phyloP scores from a whole-genome alignment of 2,888 invertebrate species.

The Drosophila tanythrix region DNA sequence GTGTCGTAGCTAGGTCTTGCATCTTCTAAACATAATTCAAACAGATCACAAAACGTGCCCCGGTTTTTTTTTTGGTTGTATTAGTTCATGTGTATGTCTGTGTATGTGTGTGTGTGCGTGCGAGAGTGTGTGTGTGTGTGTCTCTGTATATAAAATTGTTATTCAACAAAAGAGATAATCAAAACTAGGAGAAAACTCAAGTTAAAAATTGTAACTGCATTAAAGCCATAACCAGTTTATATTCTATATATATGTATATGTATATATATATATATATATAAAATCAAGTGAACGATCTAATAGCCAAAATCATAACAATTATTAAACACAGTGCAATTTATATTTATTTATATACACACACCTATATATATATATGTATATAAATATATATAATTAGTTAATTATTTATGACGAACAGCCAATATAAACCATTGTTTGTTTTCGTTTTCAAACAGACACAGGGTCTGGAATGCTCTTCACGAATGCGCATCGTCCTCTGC shows the following conservation, averaged over 20 bases:
- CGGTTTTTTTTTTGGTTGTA: slow-evolving; percentile 5
- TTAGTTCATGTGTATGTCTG: slow-evolving; percentile 6
- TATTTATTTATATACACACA: slow-evolving; percentile 13
- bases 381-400: not conserved
- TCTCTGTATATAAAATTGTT: slow-evolving; percentile 38
- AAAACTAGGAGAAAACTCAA: slow-evolving; percentile 33
- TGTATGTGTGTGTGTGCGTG: not conserved
- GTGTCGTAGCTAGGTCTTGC: slow-evolving; percentile 41
- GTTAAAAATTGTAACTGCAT: slow-evolving; percentile 32
- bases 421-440: too few species aligned
- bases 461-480: too few species aligned
- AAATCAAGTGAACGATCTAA: slow-evolving; percentile 6
- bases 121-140: not conserved
- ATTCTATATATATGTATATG: slow-evolving; percentile 3
- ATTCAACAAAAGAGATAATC: slow-evolving; percentile 7
- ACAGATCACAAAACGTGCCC: slow-evolving; percentile 43
- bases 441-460: too few species aligned
- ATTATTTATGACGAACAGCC: too few species aligned
- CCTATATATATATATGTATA: slow-evolving; percentile 5
- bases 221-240: slow-evolving; percentile 34
- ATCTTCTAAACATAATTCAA: slow-evolving; percentile 33
- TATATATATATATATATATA: slow-evolving; percentile 4
- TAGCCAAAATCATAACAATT: slow-evolving; percentile 35
- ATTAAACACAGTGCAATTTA: slow-evolving; percentile 42
- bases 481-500: too few species aligned